Percentiles rank a stretch among this genome's conserved stretches.
Evolutionary conservation across 2,888 invertebrate species (phyloP).

Genomic region (Cheiracanthium punctorium): DNA sequence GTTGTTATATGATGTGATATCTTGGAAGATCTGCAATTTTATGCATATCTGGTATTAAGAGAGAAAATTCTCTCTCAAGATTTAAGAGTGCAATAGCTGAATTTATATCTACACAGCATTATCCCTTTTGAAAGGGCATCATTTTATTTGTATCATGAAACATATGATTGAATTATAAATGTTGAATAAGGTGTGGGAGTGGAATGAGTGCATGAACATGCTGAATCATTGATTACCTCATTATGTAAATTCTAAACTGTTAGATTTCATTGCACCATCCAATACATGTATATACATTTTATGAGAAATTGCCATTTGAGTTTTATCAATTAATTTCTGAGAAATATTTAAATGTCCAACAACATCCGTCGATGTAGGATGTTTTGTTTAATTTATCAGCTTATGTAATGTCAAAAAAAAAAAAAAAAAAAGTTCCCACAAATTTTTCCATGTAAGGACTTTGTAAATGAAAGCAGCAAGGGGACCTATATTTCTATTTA

Average conservation of each 20-base stretch:
- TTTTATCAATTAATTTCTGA: not conserved
- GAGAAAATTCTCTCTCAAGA: constrained; percentile 4
- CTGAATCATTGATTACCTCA: constrained; percentile 40
- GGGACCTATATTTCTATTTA: constrained; percentile 70
- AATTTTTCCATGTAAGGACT: constrained; percentile 50
- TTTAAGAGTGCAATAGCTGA: not conserved
- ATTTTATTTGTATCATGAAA: not conserved
- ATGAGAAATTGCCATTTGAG: constrained; percentile 18
- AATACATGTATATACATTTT: constrained; percentile 33
- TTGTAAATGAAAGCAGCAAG: constrained; percentile 64
- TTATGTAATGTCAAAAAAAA: constrained; percentile 39
- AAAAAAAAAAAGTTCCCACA: constrained; percentile 31
- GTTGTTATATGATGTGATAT: constrained; percentile 11
- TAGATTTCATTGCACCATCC: constrained; percentile 40
- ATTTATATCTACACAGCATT: not conserved
- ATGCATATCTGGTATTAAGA: not conserved
- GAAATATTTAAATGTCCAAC: constrained; percentile 37
- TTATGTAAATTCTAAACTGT: constrained; percentile 31
- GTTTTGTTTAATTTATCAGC: constrained; percentile 44
- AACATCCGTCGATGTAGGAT: constrained; percentile 57
- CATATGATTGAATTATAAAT: constrained; percentile 30
- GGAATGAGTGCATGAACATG: constrained; percentile 35
- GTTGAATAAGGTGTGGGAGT: constrained; percentile 62
- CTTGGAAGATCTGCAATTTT: not conserved
- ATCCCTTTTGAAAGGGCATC: not conserved